These are phyloP conservation scores for Pelodytes ibericus DNA, from an alignment of 2,797 vertebrate genomes.

Conservation along the genomic window DNA sequence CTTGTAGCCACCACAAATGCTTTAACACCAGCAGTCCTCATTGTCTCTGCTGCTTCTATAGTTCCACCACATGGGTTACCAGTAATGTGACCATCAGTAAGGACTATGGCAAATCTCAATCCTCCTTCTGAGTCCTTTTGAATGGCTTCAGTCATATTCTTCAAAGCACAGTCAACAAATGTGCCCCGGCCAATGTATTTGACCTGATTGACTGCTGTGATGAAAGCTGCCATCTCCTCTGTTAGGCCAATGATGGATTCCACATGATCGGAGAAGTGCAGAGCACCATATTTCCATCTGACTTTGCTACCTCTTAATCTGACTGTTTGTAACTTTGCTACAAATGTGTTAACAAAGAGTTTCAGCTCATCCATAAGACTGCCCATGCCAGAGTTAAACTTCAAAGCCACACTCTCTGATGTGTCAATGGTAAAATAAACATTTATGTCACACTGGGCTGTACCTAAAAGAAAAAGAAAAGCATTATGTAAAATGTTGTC, in stretches of 20 bases:
- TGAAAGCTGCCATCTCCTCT: conserved; percentile 32
- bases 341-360: conserved; percentile 41
- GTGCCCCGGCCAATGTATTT: conserved; percentile 54
- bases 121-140: background rate
- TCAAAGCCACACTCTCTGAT: conserved; percentile 54
- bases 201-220: conserved; percentile 23
- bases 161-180: conserved; percentile 58
- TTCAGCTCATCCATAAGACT: conserved; percentile 50
- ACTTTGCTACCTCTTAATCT: conserved; percentile 21
- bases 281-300: conserved; percentile 55
- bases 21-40: conserved; percentile 49
- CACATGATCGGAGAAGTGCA: conserved; percentile 57
- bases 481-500: no score
- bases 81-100: conserved; percentile 56
- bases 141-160: conserved; percentile 54
- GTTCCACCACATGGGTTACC: conserved; percentile 57
- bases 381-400: conserved; percentile 34
- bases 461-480: conserved; percentile 22
- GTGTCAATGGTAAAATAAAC: conserved; percentile 58
- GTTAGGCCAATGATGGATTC: conserved; percentile 51
- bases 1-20: conserved; percentile 57
- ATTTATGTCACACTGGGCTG: conserved; percentile 46
- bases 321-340: conserved; percentile 40
- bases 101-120: conserved; percentile 53
- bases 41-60: conserved; percentile 49